A percentile compares a stretch with the other conserved stretches of the same genome.
Conservation (phyloP, 1,140 invertebrate species). For the Muscidifurax raptorellus region DNA sequence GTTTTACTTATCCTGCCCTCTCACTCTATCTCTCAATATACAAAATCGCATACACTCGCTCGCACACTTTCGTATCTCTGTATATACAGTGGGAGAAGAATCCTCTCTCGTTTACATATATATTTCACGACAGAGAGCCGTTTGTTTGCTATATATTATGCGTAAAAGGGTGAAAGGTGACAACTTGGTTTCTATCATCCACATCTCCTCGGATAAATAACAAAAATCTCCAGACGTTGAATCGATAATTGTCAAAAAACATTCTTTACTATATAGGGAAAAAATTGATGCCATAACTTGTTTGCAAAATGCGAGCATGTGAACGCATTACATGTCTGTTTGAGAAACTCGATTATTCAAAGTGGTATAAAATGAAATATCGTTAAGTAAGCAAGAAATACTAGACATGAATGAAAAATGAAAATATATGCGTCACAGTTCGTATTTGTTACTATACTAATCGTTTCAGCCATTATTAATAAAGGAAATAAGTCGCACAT, state of each 20-base stretch:
- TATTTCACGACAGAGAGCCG: slow-evolving; percentile 3
- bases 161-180: slow-evolving; percentile 1
- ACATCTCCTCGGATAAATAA: background rate
- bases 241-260: background rate
- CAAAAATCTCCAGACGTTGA: background rate
- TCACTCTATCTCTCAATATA: background rate
- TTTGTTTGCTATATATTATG: background rate
- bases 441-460: background rate
- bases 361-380: no score
- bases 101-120: slow-evolving; percentile 30
- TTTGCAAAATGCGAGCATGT: slow-evolving; percentile 22
- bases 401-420: background rate
- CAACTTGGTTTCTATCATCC: slow-evolving; percentile 17
- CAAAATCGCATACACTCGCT: slow-evolving; percentile 24
- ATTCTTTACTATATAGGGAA: background rate
- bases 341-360: background rate
- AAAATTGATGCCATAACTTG: slow-evolving; percentile 20
- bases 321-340: background rate
- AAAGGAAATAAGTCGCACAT: background rate
- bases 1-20: slow-evolving; percentile 39
- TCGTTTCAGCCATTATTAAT: background rate
- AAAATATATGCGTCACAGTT: background rate
- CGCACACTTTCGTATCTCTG: background rate
- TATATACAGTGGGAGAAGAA: slow-evolving; percentile 37
- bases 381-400: background rate